Evolutionary conservation across 2,888 invertebrate genomes (phyloP).

Genomic region (Erebia ligea): DNA sequence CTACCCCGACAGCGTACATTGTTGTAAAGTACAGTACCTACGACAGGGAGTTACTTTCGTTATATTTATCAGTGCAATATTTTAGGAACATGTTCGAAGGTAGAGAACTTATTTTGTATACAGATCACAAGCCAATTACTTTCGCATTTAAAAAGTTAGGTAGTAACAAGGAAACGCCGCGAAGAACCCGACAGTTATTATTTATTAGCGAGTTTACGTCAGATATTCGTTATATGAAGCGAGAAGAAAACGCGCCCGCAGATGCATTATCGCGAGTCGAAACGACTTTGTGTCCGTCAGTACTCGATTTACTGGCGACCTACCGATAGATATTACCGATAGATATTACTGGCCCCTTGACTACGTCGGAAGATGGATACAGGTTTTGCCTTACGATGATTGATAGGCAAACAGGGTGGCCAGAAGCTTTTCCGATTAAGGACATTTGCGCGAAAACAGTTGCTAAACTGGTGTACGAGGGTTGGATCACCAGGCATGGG

Average conservation of each 20-base stretch:
- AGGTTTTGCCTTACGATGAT: neutral
- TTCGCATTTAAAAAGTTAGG: neutral
- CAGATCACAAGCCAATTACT: neutral
- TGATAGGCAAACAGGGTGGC: neutral
- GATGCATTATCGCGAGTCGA: neutral
- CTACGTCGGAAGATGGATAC: neutral
- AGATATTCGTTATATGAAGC: neutral
- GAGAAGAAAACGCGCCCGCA: neutral
- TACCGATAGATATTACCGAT: no score
- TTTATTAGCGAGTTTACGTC: neutral
- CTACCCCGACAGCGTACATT: no score
- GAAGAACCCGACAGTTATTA: neutral
- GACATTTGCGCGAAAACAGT: neutral
- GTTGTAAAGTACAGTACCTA: conserved; percentile 11
- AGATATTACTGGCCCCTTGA: neutral
- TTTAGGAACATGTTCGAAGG: conserved; percentile 1
- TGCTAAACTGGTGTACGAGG: neutral
- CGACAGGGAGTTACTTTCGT: neutral
- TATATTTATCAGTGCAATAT: neutral
- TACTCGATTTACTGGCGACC: no score
- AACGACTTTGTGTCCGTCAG: neutral
- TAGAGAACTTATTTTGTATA: neutral
- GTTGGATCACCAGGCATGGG: neutral
- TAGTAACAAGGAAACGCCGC: neutral
- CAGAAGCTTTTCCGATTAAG: neutral